These are phyloP conservation scores for Acarapis woodi DNA, from an alignment of 1,140 invertebrate genomes.

Conservation along the genomic window DNA sequence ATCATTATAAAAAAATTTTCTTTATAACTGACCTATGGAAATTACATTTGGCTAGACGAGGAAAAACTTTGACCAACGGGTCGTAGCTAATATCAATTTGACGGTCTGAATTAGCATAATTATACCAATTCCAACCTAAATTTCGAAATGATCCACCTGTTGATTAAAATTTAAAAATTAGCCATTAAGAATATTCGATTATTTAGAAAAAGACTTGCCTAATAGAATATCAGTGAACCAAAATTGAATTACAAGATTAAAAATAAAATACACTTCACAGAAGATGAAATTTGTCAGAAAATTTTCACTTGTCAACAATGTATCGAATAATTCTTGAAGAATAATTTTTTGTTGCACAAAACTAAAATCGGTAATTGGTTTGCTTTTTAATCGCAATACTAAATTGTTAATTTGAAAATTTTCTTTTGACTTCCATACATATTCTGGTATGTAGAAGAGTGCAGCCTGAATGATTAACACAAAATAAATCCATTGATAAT, in stretches of 20 bases:
- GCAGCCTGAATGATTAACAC: neutral
- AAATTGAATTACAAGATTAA: neutral
- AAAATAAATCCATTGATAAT: neutral
- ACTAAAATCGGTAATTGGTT: neutral
- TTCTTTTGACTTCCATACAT: neutral
- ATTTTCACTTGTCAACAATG: neutral
- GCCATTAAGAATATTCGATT: neutral
- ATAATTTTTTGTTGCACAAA: neutral
- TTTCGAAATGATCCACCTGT: too few relatives aligned
- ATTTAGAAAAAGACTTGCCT: neutral
- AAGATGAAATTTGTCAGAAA: neutral
- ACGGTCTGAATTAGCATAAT: too few relatives aligned
- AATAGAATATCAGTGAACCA: neutral
- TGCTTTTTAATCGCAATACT: neutral
- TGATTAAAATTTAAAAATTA: too few relatives aligned
- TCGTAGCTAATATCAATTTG: neutral
- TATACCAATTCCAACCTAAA: too few relatives aligned
- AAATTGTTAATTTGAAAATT: neutral
- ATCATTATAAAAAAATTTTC: too few relatives aligned
- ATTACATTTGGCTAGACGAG: neutral
- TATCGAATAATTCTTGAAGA: neutral
- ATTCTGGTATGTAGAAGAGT: neutral
- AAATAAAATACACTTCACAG: neutral
- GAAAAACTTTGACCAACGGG: neutral
- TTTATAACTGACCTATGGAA: too few relatives aligned